These are phyloP conservation scores for Drosophila gunungcola DNA, from an alignment of 1,140 invertebrate genomes.

Conservation along the genomic window DNA sequence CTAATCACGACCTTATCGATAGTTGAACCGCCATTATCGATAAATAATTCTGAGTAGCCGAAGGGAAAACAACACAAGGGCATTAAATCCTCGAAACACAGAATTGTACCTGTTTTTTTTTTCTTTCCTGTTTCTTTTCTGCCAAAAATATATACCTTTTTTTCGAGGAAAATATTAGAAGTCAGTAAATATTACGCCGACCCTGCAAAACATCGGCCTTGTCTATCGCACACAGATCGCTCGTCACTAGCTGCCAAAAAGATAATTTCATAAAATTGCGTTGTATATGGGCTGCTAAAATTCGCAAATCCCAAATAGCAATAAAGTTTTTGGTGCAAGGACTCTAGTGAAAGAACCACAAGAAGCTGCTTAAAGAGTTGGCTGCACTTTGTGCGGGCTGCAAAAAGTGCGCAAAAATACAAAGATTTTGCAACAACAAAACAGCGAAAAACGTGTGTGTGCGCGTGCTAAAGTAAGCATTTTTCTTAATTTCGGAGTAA, in stretches of 20 bases:
- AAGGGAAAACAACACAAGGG: background rate
- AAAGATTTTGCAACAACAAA: slow-evolving; percentile 1
- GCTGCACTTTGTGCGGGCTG: background rate
- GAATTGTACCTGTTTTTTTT: background rate
- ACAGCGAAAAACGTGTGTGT: slow-evolving; percentile 22
- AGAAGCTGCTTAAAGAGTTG: background rate
- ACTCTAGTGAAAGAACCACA: background rate
- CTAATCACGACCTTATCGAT: background rate
- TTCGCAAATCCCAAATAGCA: background rate
- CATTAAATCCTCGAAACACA: background rate
- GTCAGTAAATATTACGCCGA: too few species aligned
- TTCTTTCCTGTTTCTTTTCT: background rate
- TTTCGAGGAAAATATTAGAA: background rate
- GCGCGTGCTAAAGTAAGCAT: background rate
- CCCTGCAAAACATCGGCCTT: background rate
- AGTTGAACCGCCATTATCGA: slow-evolving; percentile 1
- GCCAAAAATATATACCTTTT: background rate
- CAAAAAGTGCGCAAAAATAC: slow-evolving; percentile 1
- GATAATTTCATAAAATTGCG: slow-evolving; percentile 61
- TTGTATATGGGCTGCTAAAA: slow-evolving; percentile 31
- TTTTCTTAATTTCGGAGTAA: background rate
- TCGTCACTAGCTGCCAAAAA: slow-evolving; percentile 1
- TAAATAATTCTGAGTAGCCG: background rate
- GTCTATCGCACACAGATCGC: background rate
- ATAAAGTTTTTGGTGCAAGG: background rate